Percentiles rank a stretch among this genome's conserved stretches.
Evolutionary conservation across 2,888 invertebrate genomes (phyloP).

Genomic region (Andrena minutula): DNA sequence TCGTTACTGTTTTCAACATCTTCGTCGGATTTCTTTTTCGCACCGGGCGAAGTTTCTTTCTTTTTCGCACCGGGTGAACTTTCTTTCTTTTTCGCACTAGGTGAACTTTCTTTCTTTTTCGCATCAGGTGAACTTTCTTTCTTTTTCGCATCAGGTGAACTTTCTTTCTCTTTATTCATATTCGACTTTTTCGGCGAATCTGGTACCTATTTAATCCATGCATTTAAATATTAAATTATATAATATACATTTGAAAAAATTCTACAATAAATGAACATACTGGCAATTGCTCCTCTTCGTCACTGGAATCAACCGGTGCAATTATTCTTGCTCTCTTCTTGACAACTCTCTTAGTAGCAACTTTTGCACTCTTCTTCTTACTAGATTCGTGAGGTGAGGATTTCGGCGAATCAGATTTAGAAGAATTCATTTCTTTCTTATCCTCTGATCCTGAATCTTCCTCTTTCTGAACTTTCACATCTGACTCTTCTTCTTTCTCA

Average conservation of each 20-base stretch:
- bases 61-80: not conserved
- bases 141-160: conserved; percentile 41
- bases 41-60: conserved; percentile 46
- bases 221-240: conserved; percentile 25
- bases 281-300: conserved; percentile 79
- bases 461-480: not conserved
- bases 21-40: conserved; percentile 59
- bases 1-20: conserved; percentile 35
- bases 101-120: conserved; percentile 61
- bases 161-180: conserved; percentile 58
- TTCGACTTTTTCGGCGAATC: conserved; percentile 71
- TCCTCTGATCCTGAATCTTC: conserved; percentile 47
- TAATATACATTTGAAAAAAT: conserved; percentile 8
- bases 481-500: not conserved
- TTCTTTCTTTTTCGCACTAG: conserved; percentile 39
- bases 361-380: conserved; percentile 20
- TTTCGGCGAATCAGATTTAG: conserved; percentile 26
- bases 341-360: conserved; percentile 36
- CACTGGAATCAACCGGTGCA: conserved; percentile 76
- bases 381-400: conserved; percentile 12
- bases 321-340: conserved; percentile 75
- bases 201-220: conserved; percentile 58
- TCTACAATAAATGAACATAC: conserved; percentile 56
- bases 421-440: conserved; percentile 65
- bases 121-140: not conserved